Percentiles rank a stretch among this genome's conserved stretches.
These are phyloP conservation scores for Sphyrna mokarran DNA, from an alignment of 2,113 vertebrate species.

Conservation along the genomic window DNA sequence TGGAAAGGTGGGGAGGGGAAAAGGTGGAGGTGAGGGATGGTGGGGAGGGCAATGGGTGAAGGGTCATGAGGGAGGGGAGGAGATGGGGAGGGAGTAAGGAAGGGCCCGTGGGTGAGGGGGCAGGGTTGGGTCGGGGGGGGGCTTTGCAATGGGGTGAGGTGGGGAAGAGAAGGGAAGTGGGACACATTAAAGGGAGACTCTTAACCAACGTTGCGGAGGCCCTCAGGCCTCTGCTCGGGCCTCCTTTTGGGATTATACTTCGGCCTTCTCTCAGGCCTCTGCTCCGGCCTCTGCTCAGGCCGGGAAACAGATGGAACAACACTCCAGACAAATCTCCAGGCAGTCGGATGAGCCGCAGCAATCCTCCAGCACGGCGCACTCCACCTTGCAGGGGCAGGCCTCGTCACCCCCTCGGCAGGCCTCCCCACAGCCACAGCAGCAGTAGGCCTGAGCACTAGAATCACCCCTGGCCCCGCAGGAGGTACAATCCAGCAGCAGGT, in stretches of 20 bases:
- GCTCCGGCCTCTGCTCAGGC: constrained; percentile 47
- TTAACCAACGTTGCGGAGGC: no score
- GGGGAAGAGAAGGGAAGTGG: no score
- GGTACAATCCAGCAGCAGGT: constrained; percentile 55
- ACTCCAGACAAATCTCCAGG: constrained; percentile 67
- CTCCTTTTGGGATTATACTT: constrained; percentile 19
- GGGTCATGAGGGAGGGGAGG: no score
- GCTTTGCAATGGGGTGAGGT: neutral
- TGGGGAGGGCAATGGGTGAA: no score
- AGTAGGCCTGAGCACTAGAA: constrained; percentile 46
- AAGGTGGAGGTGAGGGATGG: no score
- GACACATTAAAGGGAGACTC: no score
- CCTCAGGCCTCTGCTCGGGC: no score
- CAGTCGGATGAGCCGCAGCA: constrained; percentile 65
- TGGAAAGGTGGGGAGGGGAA: no score
- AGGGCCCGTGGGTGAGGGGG: no score
- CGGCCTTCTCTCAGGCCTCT: constrained; percentile 44
- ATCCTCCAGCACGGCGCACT: constrained; percentile 61
- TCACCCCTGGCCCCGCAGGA: constrained; percentile 52
- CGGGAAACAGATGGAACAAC: constrained; percentile 69
- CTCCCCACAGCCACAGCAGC: constrained; percentile 50
- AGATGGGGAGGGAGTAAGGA: no score
- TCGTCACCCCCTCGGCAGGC: constrained; percentile 49
- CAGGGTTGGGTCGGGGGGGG: no score
- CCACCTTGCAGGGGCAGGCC: constrained; percentile 49